Evolutionary conservation across 2,797 vertebrate species (phyloP).

Genomic region (Malacoraja senta): DNA sequence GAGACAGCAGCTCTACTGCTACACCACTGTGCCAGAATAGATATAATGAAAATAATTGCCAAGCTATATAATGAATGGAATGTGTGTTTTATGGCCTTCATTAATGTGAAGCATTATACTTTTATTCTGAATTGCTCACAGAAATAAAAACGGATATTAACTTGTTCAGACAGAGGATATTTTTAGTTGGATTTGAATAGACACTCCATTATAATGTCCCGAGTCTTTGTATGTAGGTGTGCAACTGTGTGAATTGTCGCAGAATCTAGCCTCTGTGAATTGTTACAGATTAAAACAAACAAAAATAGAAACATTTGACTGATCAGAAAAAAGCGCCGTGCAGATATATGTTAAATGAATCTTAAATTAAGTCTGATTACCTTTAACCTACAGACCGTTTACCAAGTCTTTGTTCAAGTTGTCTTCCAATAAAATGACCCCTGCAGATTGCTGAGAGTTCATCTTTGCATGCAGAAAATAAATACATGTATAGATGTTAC

Average conservation of each 20-base stretch:
- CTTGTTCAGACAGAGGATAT: constrained; percentile 32
- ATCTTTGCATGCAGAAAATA: neutral
- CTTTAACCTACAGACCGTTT: neutral
- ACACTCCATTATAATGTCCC: neutral
- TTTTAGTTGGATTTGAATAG: constrained; percentile 32
- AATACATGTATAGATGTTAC: neutral
- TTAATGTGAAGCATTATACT: neutral
- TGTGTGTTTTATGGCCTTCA: neutral
- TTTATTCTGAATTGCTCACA: neutral
- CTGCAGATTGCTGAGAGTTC: neutral
- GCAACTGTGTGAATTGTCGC: neutral
- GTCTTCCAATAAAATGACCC: neutral
- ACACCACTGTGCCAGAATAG: neutral
- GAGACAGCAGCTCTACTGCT: no score
- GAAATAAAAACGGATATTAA: constrained; percentile 21
- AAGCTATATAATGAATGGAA: neutral
- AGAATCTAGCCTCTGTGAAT: neutral
- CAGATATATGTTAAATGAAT: neutral
- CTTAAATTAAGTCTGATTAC: neutral
- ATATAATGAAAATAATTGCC: neutral
- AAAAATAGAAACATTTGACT: constrained; percentile 5
- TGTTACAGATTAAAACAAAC: constrained; percentile 15
- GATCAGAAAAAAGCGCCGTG: neutral
- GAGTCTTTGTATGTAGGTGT: constrained; percentile 20
- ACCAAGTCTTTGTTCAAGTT: neutral